phyloP scores from a whole-genome alignment of 1,140 invertebrate genomes.

The Ooceraea biroi region DNA sequence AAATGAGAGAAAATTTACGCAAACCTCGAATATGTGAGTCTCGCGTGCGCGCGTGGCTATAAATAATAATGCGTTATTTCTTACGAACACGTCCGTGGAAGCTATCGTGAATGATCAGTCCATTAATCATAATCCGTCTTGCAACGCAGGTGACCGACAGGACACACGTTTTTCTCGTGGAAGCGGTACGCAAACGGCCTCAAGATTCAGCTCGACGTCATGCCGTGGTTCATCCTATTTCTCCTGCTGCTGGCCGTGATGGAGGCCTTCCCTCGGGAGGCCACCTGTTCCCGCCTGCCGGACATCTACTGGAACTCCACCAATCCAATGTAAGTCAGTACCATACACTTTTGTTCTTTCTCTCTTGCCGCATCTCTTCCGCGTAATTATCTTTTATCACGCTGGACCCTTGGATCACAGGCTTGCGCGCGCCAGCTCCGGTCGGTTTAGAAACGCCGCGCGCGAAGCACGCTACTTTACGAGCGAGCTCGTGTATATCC shows the following conservation, averaged over 20 bases:
- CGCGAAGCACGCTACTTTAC: conserved; percentile 12
- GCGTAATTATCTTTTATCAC: conserved; percentile 58
- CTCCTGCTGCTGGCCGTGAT: conserved; percentile 86
- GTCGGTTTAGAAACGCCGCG: conserved; percentile 43
- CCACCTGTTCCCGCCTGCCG: conserved; percentile 86
- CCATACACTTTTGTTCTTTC: conserved; percentile 13
- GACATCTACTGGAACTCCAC: conserved; percentile 89
- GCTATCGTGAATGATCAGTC: neutral
- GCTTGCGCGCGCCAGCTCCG: conserved; percentile 1
- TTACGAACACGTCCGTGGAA: neutral
- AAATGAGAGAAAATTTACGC: neutral
- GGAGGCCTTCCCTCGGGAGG: conserved; percentile 87
- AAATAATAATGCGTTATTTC: neutral
- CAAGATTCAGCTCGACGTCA: conserved; percentile 85
- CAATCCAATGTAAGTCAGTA: conserved; percentile 87
- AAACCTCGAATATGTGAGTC: too few relatives aligned
- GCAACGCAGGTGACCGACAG: conserved; percentile 74
- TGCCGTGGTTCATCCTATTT: conserved; percentile 87
- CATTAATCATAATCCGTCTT: conserved; percentile 16
- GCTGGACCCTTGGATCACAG: neutral
- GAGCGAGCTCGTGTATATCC: neutral
- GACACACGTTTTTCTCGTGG: conserved; percentile 67
- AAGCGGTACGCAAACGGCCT: conserved; percentile 81
- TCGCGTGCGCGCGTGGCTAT: neutral
- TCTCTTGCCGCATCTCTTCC: neutral